Conservation (phyloP, 2,797 vertebrate species). For the Onychomys arenicola region DNA sequence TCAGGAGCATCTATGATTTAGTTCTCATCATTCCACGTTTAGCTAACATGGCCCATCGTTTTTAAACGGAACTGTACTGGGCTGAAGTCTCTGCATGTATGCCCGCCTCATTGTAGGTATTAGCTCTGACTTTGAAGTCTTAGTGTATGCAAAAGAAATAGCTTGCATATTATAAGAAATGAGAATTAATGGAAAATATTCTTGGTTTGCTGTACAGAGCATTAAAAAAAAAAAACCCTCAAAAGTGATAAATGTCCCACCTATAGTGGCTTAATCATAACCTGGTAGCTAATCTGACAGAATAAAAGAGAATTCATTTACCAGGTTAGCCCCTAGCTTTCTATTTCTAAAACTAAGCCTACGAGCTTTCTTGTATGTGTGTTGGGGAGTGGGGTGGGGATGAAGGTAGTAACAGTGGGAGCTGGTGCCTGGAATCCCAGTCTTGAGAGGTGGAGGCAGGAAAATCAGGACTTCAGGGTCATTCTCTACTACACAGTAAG, state of each 20-base stretch:
- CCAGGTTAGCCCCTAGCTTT: constrained; percentile 30
- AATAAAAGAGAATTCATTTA: constrained; percentile 20
- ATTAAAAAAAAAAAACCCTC: not conserved
- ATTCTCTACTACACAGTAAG: not conserved
- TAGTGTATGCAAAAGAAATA: constrained; percentile 39
- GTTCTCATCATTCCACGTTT: not conserved
- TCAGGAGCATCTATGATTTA: not conserved
- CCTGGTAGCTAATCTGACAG: not conserved
- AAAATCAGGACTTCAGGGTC: not conserved
- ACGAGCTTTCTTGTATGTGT: not conserved
- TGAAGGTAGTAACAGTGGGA: not conserved
- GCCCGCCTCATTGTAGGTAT: not conserved
- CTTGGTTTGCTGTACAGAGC: not conserved
- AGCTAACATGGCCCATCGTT: not conserved
- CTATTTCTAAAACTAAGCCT: constrained; percentile 55
- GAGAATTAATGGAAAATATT: not conserved
- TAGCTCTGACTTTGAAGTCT: not conserved
- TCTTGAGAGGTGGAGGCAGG: not conserved
- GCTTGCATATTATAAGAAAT: not conserved
- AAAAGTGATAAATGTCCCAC: not conserved
- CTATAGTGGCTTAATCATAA: not conserved
- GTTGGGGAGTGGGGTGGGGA: too few relatives aligned
- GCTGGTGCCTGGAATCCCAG: not conserved
- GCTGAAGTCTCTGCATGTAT: constrained; percentile 15
- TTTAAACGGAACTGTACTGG: not conserved